Percentiles rank a stretch among this genome's conserved stretches.
Conservation (phyloP, 2,113 vertebrate species). For the Ardeotis arabs region DNA sequence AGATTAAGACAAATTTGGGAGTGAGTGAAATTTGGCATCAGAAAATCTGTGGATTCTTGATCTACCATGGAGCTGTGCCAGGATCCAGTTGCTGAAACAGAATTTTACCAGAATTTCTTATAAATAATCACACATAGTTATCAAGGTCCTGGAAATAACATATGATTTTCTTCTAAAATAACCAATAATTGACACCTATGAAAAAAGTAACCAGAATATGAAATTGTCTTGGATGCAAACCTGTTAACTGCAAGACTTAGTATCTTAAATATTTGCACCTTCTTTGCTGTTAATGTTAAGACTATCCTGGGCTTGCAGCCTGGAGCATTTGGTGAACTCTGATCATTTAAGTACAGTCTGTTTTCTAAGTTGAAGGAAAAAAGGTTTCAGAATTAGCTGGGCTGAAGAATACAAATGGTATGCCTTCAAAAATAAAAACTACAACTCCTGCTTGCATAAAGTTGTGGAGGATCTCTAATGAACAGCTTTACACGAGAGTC, state of each 20-base stretch:
- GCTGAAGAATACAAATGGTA: background rate
- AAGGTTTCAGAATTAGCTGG: background rate
- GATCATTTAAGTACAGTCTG: background rate
- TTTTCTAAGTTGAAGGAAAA: background rate
- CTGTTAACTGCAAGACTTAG: background rate
- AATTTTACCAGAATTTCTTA: conserved; percentile 17
- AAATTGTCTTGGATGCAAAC: conserved; percentile 10
- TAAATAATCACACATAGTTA: conserved; percentile 40
- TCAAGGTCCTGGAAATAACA: conserved; percentile 49
- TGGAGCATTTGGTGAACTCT: background rate
- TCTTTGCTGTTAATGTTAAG: background rate
- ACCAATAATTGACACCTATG: conserved; percentile 13
- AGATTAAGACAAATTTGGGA: background rate
- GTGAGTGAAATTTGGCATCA: background rate
- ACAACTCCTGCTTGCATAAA: background rate
- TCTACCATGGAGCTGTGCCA: background rate
- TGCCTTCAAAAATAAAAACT: background rate
- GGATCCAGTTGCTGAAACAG: background rate
- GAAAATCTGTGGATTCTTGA: background rate
- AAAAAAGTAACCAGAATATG: conserved; percentile 10
- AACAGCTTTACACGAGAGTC: background rate
- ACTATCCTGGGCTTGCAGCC: background rate
- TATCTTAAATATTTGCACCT: conserved; percentile 41
- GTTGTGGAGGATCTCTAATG: conserved; percentile 8
- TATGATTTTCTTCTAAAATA: conserved; percentile 45